These are phyloP conservation scores for Neodontobutis hainanensis DNA, from an alignment of 2,113 vertebrate species.

Conservation along the genomic window DNA sequence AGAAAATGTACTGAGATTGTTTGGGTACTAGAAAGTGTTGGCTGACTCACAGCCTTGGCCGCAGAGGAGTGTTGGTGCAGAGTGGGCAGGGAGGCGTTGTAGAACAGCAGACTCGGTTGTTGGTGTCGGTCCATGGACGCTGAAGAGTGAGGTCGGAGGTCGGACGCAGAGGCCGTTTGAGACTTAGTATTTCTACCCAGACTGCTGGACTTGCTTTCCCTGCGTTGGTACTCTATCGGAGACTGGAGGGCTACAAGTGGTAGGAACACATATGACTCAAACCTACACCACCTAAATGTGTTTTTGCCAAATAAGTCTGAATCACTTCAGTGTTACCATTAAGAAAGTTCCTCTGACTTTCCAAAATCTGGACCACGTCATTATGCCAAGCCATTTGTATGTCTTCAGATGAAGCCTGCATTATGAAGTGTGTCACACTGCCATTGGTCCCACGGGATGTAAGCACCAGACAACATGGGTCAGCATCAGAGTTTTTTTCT, in stretches of 20 bases:
- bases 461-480: conserved; percentile 82
- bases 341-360: conserved; percentile 89
- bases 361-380: conserved; percentile 86
- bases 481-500: conserved; percentile 79
- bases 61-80: conserved; percentile 65
- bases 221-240: conserved; percentile 88
- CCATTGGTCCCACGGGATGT: conserved; percentile 84
- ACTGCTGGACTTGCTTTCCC: conserved; percentile 86
- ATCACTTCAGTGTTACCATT: conserved; percentile 77
- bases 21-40: background rate
- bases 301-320: too few species aligned
- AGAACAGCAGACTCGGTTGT: conserved; percentile 67
- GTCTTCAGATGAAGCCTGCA: conserved; percentile 79
- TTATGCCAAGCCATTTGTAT: conserved; percentile 81
- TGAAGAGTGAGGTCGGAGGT: conserved; percentile 72
- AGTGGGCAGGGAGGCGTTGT: conserved; percentile 83
- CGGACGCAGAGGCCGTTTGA: conserved; percentile 39
- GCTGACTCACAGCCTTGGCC: conserved; percentile 23
- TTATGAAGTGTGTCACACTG: conserved; percentile 79
- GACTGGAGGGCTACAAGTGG: conserved; percentile 75
- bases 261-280: conserved; percentile 17
- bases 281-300: too few species aligned
- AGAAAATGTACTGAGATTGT: too few species aligned
- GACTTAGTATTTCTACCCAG: conserved; percentile 76
- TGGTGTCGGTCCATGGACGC: conserved; percentile 77